phyloP scores from a whole-genome alignment of 2,797 vertebrate genomes.

The Sebastes variabilis region DNA sequence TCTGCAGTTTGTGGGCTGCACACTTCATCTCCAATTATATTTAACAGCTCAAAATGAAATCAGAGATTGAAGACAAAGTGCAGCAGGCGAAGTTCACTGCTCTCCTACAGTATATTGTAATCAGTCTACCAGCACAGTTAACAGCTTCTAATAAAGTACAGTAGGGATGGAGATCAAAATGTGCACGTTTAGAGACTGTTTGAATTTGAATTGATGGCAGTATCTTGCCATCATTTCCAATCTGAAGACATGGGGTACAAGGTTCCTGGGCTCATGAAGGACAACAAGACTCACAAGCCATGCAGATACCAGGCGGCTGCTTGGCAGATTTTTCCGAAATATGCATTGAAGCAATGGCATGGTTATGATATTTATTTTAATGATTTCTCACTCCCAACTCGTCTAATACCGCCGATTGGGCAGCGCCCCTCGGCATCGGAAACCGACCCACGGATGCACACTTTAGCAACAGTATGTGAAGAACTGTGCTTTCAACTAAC shows the following conservation, averaged over 20 bases:
- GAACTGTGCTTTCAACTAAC: too few species aligned
- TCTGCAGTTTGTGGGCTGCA: constrained; percentile 34
- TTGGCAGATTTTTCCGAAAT: background rate
- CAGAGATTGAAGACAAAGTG: constrained; percentile 12
- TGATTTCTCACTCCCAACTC: background rate
- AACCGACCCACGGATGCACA: too few species aligned
- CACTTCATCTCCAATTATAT: constrained; percentile 46
- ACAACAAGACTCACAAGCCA: too few species aligned
- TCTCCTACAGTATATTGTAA: background rate
- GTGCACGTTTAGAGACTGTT: background rate
- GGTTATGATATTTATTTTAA: background rate
- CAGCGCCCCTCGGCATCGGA: too few species aligned
- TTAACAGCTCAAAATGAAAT: constrained; percentile 44
- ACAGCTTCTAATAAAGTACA: background rate
- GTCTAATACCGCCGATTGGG: too few species aligned
- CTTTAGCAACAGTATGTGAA: too few species aligned
- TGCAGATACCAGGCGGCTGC: background rate
- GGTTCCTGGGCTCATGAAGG: background rate
- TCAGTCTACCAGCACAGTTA: background rate
- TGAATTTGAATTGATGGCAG: background rate
- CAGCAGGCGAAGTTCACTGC: constrained; percentile 2
- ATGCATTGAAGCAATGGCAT: background rate
- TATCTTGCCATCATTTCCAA: background rate
- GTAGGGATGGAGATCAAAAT: background rate
- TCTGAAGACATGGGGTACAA: background rate